phyloP scores from a whole-genome alignment of 2,797 vertebrate genomes.

The Sternarchorhynchus goeldii region DNA sequence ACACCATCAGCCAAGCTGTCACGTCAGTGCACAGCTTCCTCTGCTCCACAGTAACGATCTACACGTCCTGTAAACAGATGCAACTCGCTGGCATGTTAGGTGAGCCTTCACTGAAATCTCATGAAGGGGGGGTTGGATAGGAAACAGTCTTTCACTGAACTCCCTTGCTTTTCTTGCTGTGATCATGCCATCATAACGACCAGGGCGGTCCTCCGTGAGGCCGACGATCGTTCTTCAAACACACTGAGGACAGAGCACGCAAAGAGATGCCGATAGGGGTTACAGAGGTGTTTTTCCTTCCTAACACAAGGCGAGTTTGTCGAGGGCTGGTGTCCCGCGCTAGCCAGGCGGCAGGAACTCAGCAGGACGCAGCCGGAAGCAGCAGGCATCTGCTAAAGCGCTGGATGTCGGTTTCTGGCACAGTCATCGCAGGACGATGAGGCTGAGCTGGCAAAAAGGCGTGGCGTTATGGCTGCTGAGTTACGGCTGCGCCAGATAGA shows the following conservation, averaged over 20 bases:
- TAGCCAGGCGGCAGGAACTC: slow-evolving; percentile 43
- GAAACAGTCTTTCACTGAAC: background rate
- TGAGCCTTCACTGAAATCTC: background rate
- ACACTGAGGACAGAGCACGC: too few relatives aligned
- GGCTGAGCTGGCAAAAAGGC: slow-evolving; percentile 55
- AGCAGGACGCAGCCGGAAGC: slow-evolving; percentile 1
- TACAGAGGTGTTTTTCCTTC: background rate
- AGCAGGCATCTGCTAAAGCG: slow-evolving; percentile 13
- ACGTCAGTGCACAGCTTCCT: slow-evolving; percentile 39
- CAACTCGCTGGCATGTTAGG: background rate
- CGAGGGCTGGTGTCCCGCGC: background rate
- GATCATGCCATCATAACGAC: background rate
- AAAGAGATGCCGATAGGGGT: background rate
- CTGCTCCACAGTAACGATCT: slow-evolving; percentile 55
- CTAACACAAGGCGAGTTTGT: background rate
- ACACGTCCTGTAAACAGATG: slow-evolving; percentile 21
- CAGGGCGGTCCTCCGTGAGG: too few relatives aligned
- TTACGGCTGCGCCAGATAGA: slow-evolving; percentile 63
- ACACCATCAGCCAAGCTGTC: too few relatives aligned
- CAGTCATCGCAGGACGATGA: slow-evolving; percentile 49
- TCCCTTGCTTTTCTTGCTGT: slow-evolving; percentile 13
- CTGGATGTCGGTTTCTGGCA: slow-evolving; percentile 55
- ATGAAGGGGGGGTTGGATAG: too few relatives aligned
- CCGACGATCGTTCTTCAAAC: too few relatives aligned
- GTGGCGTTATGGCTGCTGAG: slow-evolving; percentile 60